Base-by-base conservation (phyloP, 2,888 invertebrate species). In the Spicauda simplicius region DNA sequence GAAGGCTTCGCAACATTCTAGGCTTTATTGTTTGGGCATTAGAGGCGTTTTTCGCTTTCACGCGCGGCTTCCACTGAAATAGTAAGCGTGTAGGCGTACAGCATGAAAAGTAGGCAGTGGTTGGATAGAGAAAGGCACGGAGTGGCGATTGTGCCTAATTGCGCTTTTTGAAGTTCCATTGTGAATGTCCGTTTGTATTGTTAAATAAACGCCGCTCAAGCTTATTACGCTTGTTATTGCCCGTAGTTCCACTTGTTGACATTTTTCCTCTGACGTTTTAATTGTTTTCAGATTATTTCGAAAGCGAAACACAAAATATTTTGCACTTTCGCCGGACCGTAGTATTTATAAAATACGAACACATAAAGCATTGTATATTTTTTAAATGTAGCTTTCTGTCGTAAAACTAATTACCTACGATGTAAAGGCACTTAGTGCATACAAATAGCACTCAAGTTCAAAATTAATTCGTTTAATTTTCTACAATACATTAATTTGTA, bases 61-160 rank as follows among this genome's bases (percentile, higher is more conserved):
- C 72, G 74, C 74, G 74, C 74, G 74, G 70, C 73, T 82, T 81
- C 85, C 82, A 83, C 89, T 91, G 88, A 91, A 91, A 91, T 91
- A 90, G 86, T 90, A 81, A 84, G 85, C 85, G 86, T 88, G 91
- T 91, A 93, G 92, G 93, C 92, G 92, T 92, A 88, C 83, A 82
- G 87, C 84, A 90, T 91, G 91, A 91, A 92, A 91, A 92, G 92
- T 91, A 91, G 92, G 92, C 90, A 91, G 90, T 84, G 86, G 84
- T 85, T 80, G 90, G 81, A 90, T 86, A 90, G 77, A 73, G 83
- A 78, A 75, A 72, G 71, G 79, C 76, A 82, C 87, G 84, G 90
- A 91, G 90, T 84, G 86, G 87, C 76, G 77, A 80, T 87, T 88
- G 83, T 83, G 72, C 65, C 75, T 84, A 76, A 76, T 77, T 77